Percentiles rank a stretch among this genome's conserved stretches.
phyloP scores from a whole-genome alignment of 2,797 vertebrate genomes.

The Lerista edwardsae region DNA sequence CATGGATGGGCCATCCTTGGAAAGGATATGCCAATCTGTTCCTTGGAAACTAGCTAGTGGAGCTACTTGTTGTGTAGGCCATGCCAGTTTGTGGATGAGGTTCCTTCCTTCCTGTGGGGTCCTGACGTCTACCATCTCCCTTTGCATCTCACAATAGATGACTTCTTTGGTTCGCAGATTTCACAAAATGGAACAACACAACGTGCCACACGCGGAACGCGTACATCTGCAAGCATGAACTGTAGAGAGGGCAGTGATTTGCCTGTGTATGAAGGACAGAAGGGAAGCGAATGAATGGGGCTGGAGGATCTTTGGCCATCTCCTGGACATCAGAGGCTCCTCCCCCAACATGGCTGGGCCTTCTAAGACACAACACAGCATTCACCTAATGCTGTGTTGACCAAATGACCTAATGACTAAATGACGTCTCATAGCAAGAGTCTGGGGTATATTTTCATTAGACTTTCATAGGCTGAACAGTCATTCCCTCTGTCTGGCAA shows the following conservation, averaged over 20 bases:
- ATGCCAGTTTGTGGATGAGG: no score
- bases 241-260: neutral
- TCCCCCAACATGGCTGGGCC: neutral
- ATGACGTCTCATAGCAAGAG: no score
- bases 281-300: neutral
- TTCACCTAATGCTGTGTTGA: no score
- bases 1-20: no score
- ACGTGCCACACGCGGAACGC: neutral
- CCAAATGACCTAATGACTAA: no score
- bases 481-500: no score
- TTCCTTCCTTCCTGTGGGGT: neutral
- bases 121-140: neutral
- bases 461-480: no score
- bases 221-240: conserved; percentile 18
- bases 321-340: neutral
- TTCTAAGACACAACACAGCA: no score
- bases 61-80: no score
- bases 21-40: no score
- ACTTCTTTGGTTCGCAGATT: neutral
- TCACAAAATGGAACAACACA: neutral
- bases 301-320: neutral
- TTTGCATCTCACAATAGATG: neutral
- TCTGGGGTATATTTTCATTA: no score
- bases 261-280: neutral
- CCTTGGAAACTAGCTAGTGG: no score